Evolutionary conservation across 2,888 invertebrate genomes (phyloP).

Genomic region (Drosophila monieri): DNA sequence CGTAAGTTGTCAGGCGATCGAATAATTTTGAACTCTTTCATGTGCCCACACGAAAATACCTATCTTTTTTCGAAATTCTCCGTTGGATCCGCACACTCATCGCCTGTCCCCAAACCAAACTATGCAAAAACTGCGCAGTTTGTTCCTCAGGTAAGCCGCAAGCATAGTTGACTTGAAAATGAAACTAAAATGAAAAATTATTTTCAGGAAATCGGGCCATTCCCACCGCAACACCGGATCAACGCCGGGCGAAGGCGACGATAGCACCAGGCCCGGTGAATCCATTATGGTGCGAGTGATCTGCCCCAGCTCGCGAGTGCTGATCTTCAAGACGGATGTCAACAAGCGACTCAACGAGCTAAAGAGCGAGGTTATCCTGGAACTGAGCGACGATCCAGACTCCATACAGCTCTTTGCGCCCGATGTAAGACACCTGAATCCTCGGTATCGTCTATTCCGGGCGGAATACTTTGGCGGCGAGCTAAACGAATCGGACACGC

Average conservation of each 20-base stretch:
- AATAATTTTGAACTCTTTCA: slow-evolving; percentile 12
- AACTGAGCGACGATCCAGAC: slow-evolving; percentile 80
- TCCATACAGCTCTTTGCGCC: slow-evolving; percentile 81
- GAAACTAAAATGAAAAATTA: background rate
- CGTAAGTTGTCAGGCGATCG: slow-evolving; percentile 62
- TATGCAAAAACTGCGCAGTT: slow-evolving; percentile 82
- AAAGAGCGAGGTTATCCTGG: slow-evolving; percentile 81
- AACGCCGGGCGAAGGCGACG: slow-evolving; percentile 42
- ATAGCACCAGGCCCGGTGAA: slow-evolving; percentile 52
- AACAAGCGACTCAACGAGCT: slow-evolving; percentile 78
- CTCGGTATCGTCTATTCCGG: slow-evolving; percentile 80
- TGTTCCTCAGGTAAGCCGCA: slow-evolving; percentile 76
- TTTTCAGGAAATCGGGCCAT: slow-evolving; percentile 61
- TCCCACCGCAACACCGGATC: slow-evolving; percentile 43
- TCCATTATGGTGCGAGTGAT: slow-evolving; percentile 80
- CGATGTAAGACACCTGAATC: slow-evolving; percentile 78
- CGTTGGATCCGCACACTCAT: slow-evolving; percentile 46
- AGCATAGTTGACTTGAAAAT: background rate
- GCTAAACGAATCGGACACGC: slow-evolving; percentile 74
- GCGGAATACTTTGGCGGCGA: slow-evolving; percentile 78
- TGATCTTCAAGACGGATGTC: slow-evolving; percentile 74
- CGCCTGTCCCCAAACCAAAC: slow-evolving; percentile 52
- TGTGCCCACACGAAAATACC: slow-evolving; percentile 9
- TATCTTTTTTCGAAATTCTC: slow-evolving; percentile 67
- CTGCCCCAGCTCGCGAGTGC: slow-evolving; percentile 80